Evolutionary conservation across 2,797 vertebrate species (phyloP), one percentile per base, ranked within the genome.

Genomic region (Enteromius radiatus): DNA sequence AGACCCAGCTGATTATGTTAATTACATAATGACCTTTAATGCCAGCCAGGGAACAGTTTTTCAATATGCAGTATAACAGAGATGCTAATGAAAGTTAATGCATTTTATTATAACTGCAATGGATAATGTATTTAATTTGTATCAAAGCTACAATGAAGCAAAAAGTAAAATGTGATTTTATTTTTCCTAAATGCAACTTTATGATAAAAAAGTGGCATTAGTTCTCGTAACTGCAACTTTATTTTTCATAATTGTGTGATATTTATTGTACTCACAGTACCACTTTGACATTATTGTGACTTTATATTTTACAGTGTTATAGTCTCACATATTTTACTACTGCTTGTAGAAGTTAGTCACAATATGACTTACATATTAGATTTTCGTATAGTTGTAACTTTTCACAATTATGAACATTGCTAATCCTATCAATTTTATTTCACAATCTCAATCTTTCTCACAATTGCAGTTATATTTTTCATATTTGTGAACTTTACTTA

Each of bases 11-110:
- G 47, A 82, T 75, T 43, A 33, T 75, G 43, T 82, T 82, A 82
- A 82, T 69, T 82, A 36, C 49, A 19, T 82, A 76, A 69, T 82
- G 73, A 76, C 49, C 68, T 68, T 67, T 69, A 68, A 54, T 76
- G 76, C 23, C 31, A 68, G 76, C 23, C 31, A 68, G 36, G 47
- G 33, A 64, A 33, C 12, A n/a, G 36, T 76, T 67, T 82, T 43
- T 33, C 8, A 41, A 31, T 67, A 33, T 3, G 3, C 7, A 11
- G 3, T 28, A n/a, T 23, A n/a, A 38, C 26, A 61, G 38, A 73
- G 56, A 49, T 73, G 52, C 1, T 84, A 61, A 68, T 59, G 19
- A 81, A 78, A 75, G 61, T 28, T 77, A 71, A 52, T 78, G 36
- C 43, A 70, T 21, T 63, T 65, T 54, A 68, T 33, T 71, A 70